Conservation (phyloP, 2,888 invertebrate species). For the Phlogophora meticulosa region DNA sequence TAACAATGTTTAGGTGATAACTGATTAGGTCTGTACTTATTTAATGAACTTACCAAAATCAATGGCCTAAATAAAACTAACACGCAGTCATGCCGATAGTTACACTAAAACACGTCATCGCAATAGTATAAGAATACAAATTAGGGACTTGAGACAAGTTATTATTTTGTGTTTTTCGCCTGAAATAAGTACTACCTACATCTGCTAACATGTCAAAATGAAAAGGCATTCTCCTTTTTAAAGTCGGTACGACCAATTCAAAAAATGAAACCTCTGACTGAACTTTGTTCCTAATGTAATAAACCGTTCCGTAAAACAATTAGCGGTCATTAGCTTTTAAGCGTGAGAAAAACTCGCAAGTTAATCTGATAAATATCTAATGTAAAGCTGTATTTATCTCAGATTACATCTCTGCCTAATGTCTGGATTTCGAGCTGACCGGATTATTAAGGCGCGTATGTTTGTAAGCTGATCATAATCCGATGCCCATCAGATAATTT, state of each 20-base stretch:
- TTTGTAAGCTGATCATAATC: constrained; percentile 17
- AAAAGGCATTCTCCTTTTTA: neutral
- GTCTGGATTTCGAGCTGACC: constrained; percentile 20
- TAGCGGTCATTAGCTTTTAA: constrained; percentile 64
- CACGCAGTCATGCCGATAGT: constrained; percentile 18
- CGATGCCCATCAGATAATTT: constrained; percentile 5
- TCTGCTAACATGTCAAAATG: neutral
- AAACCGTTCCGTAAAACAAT: constrained; percentile 57
- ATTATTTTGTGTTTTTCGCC: neutral
- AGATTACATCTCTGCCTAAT: constrained; percentile 21
- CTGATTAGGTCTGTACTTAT: constrained; percentile 11
- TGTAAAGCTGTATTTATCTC: constrained; percentile 37
- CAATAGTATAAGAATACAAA: neutral
- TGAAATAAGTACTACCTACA: neutral
- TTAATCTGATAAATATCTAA: constrained; percentile 43
- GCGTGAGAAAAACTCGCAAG: constrained; percentile 59
- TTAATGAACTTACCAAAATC: constrained; percentile 24
- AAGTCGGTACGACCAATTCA: neutral
- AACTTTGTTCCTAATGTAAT: constrained; percentile 47
- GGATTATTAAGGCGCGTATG: constrained; percentile 1
- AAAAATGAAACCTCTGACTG: constrained; percentile 23
- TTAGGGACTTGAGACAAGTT: neutral
- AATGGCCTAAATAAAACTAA: constrained; percentile 14
- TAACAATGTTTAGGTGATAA: no score
- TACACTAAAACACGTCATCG: constrained; percentile 1